Conservation (phyloP, 1,140 invertebrate genomes). For the Aricia agestis region DNA sequence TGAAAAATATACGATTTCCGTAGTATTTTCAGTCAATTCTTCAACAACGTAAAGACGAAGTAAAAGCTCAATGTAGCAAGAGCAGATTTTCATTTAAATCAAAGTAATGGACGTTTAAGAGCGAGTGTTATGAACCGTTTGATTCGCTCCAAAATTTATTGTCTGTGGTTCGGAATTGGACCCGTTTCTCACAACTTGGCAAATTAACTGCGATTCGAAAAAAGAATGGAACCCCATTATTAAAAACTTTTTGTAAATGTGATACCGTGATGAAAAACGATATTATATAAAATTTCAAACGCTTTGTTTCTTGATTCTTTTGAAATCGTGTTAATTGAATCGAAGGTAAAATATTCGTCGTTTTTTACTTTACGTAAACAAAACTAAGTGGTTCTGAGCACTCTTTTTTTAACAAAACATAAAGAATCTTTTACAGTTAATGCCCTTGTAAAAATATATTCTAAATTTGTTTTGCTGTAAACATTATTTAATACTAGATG, state of each 20-base stretch:
- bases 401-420: background rate
- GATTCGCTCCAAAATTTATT: background rate
- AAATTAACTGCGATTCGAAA: conserved; percentile 3
- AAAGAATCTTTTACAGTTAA: background rate
- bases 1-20: too few species aligned
- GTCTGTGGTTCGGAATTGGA: conserved; percentile 2
- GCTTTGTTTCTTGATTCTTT: background rate
- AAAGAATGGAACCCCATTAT: background rate
- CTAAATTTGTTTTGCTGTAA: background rate
- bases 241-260: background rate
- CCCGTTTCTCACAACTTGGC: background rate
- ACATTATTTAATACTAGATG: too few species aligned
- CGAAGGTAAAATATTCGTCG: background rate
- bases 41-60: too few species aligned
- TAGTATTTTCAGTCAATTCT: too few species aligned
- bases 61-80: too few species aligned
- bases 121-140: background rate
- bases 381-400: background rate
- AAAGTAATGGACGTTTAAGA: background rate
- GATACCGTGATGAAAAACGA: background rate
- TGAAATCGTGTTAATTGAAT: background rate
- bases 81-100: too few species aligned
- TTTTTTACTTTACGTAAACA: background rate
- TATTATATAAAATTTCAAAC: background rate
- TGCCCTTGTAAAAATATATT: background rate